These are phyloP conservation scores for Colius striatus DNA, from an alignment of 2,113 vertebrate genomes.

Conservation along the genomic window DNA sequence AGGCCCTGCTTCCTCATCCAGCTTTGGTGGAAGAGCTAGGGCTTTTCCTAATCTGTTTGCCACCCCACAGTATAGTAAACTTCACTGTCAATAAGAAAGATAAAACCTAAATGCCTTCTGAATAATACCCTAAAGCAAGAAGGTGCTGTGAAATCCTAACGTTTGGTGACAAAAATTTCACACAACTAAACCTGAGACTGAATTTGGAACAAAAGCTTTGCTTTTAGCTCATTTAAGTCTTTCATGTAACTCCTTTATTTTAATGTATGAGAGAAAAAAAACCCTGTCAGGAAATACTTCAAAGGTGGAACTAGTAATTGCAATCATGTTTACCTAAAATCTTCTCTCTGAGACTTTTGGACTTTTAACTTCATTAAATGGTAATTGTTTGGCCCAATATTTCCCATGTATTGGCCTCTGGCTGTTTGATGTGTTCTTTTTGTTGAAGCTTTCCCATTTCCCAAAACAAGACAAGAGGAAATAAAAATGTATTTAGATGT, in stretches of 20 bases:
- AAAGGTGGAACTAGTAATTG: background rate
- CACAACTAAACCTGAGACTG: background rate
- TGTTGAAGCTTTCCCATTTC: background rate
- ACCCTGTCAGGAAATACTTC: background rate
- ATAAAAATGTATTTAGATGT: background rate
- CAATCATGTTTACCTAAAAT: background rate
- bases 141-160: background rate
- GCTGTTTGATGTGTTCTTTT: background rate
- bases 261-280: background rate
- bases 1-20: constrained; percentile 31
- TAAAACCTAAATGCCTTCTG: constrained; percentile 36
- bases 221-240: background rate
- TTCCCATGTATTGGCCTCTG: background rate
- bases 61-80: constrained; percentile 45
- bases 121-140: constrained; percentile 34
- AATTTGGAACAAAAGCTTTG: background rate
- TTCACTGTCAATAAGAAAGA: constrained; percentile 45
- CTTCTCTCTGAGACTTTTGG: constrained; percentile 1
- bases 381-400: background rate
- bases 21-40: constrained; percentile 22
- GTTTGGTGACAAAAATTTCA: constrained; percentile 33
- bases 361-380: background rate
- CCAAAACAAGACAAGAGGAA: background rate
- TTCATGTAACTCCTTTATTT: background rate
- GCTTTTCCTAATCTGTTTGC: constrained; percentile 63